Evolutionary conservation across 2,888 invertebrate species (phyloP), one percentile per base, ranked within the genome.

Genomic region (Lutraria lutraria): DNA sequence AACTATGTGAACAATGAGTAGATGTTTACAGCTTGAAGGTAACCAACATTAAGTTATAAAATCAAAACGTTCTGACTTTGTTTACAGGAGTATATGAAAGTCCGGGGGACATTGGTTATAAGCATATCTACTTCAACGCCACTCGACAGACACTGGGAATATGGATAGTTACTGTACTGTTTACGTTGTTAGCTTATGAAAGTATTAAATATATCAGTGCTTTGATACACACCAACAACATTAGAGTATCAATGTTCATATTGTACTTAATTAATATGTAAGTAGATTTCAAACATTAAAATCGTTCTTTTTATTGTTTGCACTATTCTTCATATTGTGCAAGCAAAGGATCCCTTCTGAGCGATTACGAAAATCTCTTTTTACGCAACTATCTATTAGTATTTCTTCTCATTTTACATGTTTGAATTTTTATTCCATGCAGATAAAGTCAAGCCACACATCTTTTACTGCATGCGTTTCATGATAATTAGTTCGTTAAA

Each of bases 81-180:
- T 8, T 92, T 92, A 12, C 91, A 96, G 96, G 96, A 80, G 90
- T 91, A 8, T 96, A 96, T 90, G 96, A 96, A 87, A 93, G 95
- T 86, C 96, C 95, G 29, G 96, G 96, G 21, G 81, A 83, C 16
- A 94, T 95, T 53, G 89, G 92, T 2, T 96, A 96, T 93, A 96
- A 96, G 87, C 96, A 96, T 89, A 90, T 96, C 29, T 96, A 96
- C 93, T 96, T 96, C 94, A 96, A 96, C 88, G 92, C 95, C 60
- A 96, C 96, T 6, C 89, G 91, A 88, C 94, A 94, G 87, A 95
- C 95, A 0, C 90, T 95, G 52, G 93, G 94, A 88, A 95, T 96
- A 60, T 96, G 96, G 96, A 88, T 95, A 21, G 88, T 94, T 84
- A 95, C 95, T 0, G 92, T 95, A 10, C 10, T 95, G 34, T 95